Evolutionary conservation across 2,797 vertebrate species (phyloP).

Genomic region (Nasua narica): DNA sequence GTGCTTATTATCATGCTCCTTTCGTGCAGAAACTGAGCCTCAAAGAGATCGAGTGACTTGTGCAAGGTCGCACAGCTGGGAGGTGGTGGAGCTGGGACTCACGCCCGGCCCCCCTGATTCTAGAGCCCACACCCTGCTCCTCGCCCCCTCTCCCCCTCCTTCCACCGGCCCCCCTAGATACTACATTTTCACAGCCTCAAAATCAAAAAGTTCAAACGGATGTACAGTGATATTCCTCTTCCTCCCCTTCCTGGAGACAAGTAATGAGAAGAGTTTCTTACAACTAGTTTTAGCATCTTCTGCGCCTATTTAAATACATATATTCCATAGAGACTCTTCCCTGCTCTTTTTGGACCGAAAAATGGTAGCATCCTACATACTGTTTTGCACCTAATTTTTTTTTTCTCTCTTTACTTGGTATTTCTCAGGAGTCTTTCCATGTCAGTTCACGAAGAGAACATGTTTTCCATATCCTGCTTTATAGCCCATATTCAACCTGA

Average conservation of each 20-base stretch:
- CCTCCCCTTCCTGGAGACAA: neutral
- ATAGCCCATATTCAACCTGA: neutral
- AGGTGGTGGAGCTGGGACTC: neutral
- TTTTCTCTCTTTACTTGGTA: neutral
- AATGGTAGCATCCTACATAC: neutral
- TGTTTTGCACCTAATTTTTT: neutral
- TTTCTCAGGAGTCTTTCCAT: neutral
- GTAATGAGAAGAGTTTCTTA: neutral
- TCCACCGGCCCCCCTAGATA: too few species aligned
- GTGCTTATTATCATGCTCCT: neutral
- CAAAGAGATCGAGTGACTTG: neutral
- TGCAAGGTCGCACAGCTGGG: neutral
- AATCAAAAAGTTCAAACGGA: neutral
- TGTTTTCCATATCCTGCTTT: neutral
- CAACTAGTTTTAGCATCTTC: neutral
- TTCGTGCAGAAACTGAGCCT: neutral
- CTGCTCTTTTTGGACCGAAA: neutral
- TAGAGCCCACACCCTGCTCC: neutral
- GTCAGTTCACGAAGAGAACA: neutral
- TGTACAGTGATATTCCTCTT: neutral
- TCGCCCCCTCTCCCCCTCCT: neutral
- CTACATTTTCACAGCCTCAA: neutral
- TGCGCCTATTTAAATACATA: neutral
- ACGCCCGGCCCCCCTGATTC: neutral
- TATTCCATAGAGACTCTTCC: neutral